Base-by-base conservation (phyloP, 2,888 invertebrate genomes). In the Heliconius erato region DNA sequence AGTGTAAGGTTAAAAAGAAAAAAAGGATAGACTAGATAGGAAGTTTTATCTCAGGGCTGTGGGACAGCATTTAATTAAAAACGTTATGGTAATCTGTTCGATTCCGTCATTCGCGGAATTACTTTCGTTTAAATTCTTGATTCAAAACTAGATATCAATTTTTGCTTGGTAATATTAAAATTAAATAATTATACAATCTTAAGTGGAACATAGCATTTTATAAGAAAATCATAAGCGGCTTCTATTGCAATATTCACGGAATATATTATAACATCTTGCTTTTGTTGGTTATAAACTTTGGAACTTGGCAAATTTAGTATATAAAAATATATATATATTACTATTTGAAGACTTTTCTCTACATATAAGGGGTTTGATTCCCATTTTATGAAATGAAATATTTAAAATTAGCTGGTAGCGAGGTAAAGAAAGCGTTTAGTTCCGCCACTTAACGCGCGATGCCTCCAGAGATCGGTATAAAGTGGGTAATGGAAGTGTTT, bases 221-320 rank as follows among this genome's bases (percentile, higher is more conserved):
- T 94, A 95, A 95, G 93, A 94, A 95, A 95, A 94, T 95, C 96
- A 95, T 95, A 94, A 92, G 92, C 91, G 90, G 90, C 90, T 90
- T 90, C 86, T 83, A 86, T 88, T 89, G 91, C 94, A 95, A 95
- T 95, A 95, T 95, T 95, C 95, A 91, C 91, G 90, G 95, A 94
- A 95, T 88, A 87, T 83, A 88, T 88, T 87, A 87, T 84, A 85
- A 74, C 79, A 85, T 86, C 86, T 85, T 85, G 86, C 85, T 85
- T 76, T 83, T 68, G 71, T 71, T 68, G 16, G 71, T 78, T 65
- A 28, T 71, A 77, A 85, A 91, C 89, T 86, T 87, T 84, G 74
- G 68, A 79, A 85, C 80, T 85, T 83, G 83, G 83, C 84, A 69
- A 63, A 76, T 44, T 72, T 49, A 44, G 44, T 44, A 35, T 35